Base-by-base conservation (phyloP, 2,888 invertebrate species). In the Parelbella ahira region DNA sequence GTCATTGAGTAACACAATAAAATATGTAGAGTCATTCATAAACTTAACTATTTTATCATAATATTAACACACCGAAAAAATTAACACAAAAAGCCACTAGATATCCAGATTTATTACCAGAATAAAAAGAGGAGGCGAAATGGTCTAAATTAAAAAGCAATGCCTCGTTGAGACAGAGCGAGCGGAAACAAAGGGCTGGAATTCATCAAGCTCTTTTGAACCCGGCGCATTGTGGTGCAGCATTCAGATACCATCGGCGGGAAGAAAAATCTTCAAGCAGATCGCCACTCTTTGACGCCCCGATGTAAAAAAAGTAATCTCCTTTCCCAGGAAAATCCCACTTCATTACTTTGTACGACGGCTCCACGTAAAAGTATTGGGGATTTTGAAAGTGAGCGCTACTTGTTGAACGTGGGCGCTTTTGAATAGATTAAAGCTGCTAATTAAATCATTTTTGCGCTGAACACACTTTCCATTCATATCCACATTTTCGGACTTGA, bases 171-270 rank as follows among this genome's bases (percentile, higher is more conserved):
- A 69, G 76, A 67, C 70, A 72, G 78, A 82, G 75, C 78, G 71
- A 68, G 76, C 71, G 75, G 78, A 84, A 84, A 86, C 86, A 84
- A 86, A 83, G 84, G 69, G 62, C 68, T 68, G 68, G 66, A 72
- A 83, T 84, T 86, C 84, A 86, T 86, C 83, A 86, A 75, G 83
- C 74, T 80, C 83, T 82, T 84, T 83, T 83, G 82, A 84, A 79
- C 83, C 68, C 71, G 57, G 55, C 61, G 68, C 71, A 82, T 78
- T 82, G 79, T 81, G 79, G 75, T 68, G 64, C 74, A 51, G 58
- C 54, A 79, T 76, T 79, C 80, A 73, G 65, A 65, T 74, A 63
- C 75, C 75, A 77, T 71, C 68, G 75, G 70, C 64, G 75, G 72
- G 77, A 79, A 76, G 77, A 77, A 82, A 59, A 77, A 82, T 75